These are phyloP conservation scores for Gasterosteus aculeatus DNA, from an alignment of 2,113 vertebrate species.

Conservation along the genomic window DNA sequence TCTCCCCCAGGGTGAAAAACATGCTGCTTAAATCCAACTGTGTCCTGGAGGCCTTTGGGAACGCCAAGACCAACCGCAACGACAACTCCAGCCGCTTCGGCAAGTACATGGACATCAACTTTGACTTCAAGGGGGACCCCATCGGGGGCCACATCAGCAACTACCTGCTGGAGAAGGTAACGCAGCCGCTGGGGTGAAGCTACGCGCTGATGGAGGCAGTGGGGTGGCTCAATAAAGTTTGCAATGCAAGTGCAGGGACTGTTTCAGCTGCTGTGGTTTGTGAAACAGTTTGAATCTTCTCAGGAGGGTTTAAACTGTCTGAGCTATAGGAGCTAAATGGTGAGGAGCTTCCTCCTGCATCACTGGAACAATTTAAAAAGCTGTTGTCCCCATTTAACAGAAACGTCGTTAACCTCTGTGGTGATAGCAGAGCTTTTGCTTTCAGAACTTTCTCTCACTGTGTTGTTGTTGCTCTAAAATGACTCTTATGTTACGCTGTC, in stretches of 20 bases:
- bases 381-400: background rate
- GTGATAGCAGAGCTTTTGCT: background rate
- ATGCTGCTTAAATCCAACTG: slow-evolving; percentile 98
- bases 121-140: slow-evolving; percentile 98
- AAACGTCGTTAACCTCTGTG: background rate
- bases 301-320: background rate
- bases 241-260: background rate
- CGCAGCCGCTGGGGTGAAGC: slow-evolving; percentile 3
- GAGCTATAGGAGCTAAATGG: background rate
- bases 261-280: background rate
- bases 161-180: slow-evolving; percentile 97
- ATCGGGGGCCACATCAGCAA: slow-evolving; percentile 99
- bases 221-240: background rate
- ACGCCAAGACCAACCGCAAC: slow-evolving; percentile 97
- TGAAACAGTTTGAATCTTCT: background rate
- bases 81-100: slow-evolving; percentile 99
- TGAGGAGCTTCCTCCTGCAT: background rate
- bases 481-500: background rate
- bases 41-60: slow-evolving; percentile 96
- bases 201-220: background rate
- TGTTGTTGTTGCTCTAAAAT: background rate
- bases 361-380: too few species aligned
- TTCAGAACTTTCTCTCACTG: background rate
- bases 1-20: slow-evolving; percentile 90
- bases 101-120: slow-evolving; percentile 99